Evolutionary conservation across 1,140 invertebrate species (phyloP).

Genomic region (Protaetia brevitarsis): DNA sequence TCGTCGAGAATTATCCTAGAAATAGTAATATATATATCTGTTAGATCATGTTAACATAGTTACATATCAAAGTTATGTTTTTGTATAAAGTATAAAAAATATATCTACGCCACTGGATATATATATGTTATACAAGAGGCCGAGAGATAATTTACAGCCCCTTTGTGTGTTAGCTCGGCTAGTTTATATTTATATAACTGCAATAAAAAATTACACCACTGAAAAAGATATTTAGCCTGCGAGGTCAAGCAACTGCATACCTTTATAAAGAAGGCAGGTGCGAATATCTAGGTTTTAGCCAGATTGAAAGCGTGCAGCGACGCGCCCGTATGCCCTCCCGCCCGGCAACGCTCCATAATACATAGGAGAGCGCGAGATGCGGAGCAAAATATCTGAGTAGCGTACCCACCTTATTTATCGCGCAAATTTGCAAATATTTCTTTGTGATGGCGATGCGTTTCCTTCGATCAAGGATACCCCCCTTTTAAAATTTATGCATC

Average conservation of each 20-base stretch:
- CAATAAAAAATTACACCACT: neutral
- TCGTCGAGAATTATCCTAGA: no score
- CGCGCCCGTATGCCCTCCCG: neutral
- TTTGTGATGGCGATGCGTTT: neutral
- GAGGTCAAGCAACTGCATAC: conserved; percentile 7
- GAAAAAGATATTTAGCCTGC: neutral
- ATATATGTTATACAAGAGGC: no score
- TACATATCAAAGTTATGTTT: no score
- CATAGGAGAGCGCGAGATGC: no score
- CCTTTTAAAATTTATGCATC: conserved; percentile 10
- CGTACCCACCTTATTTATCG: neutral
- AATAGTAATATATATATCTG: no score
- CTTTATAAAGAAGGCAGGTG: conserved; percentile 1
- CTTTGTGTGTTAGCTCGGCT: no score
- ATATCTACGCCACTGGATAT: no score
- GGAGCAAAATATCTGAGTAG: neutral
- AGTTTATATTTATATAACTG: neutral
- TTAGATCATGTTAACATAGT: no score
- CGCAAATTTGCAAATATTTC: conserved; percentile 11
- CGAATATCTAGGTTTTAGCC: conserved; percentile 7
- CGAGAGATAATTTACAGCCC: no score
- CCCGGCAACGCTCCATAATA: no score
- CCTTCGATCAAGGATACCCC: conserved; percentile 7
- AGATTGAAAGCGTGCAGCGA: neutral
- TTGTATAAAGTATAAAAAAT: no score